phyloP scores from a whole-genome alignment of 1,140 invertebrate genomes.

The Bombus sibiricus region DNA sequence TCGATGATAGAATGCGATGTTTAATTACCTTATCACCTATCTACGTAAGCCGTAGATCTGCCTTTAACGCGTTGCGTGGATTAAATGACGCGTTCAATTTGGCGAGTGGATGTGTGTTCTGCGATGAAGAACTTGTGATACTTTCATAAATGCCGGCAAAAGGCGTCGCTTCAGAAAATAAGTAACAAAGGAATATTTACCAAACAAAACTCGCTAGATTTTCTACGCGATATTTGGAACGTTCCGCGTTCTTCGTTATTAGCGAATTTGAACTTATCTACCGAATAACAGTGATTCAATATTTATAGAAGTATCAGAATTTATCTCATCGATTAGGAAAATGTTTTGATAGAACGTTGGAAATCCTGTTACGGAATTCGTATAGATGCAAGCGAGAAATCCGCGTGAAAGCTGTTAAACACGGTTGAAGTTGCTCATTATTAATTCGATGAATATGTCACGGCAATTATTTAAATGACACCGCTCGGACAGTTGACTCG shows the following conservation, averaged over 20 bases:
- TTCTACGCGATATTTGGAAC: background rate
- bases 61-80: conserved; percentile 29
- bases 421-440: conserved; percentile 21
- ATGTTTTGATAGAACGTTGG: too few species aligned
- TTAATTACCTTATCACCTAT: conserved; percentile 45
- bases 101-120: conserved; percentile 12
- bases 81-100: conserved; percentile 48
- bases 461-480: conserved; percentile 35
- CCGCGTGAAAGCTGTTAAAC: background rate
- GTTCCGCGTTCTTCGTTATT: too few species aligned
- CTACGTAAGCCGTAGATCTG: background rate
- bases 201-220: background rate
- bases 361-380: background rate
- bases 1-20: background rate
- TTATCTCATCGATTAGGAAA: too few species aligned
- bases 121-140: background rate
- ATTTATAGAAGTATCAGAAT: too few species aligned
- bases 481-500: conserved; percentile 21
- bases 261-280: too few species aligned
- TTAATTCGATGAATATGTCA: conserved; percentile 31
- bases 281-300: too few species aligned
- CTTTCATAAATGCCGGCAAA: too few species aligned
- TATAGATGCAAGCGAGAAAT: background rate
- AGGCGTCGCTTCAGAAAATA: too few species aligned
- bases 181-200: background rate